These are phyloP conservation scores for Petromus typicus DNA, from an alignment of 2,113 vertebrate genomes.

Conservation along the genomic window DNA sequence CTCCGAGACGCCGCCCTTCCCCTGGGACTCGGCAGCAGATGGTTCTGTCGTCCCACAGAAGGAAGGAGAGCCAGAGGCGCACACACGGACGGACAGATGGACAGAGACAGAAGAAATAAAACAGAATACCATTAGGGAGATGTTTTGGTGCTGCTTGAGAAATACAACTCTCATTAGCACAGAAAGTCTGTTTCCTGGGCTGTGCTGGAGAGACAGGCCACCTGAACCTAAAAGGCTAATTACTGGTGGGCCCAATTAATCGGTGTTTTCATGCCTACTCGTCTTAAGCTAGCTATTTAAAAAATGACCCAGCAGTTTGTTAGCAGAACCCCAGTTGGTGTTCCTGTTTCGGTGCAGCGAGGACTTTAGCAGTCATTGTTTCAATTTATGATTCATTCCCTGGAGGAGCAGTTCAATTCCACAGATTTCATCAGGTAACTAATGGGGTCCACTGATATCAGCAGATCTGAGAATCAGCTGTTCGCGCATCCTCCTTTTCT, in stretches of 20 bases:
- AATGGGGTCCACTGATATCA: background rate
- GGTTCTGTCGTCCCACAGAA: conserved; percentile 83
- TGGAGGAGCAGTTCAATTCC: background rate
- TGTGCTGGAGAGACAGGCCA: conserved; percentile 59
- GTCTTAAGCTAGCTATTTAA: conserved; percentile 36
- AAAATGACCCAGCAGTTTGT: conserved; percentile 58
- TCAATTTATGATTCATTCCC: conserved; percentile 31
- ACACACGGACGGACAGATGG: conserved; percentile 72
- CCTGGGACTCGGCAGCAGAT: conserved; percentile 87
- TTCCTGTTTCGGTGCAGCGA: background rate
- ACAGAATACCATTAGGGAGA: conserved; percentile 64
- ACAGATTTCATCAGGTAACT: conserved; percentile 27
- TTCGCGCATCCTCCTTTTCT: background rate
- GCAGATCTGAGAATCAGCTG: background rate
- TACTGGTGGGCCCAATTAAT: conserved; percentile 59
- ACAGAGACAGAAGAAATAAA: conserved; percentile 64
- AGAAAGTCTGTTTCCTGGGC: conserved; percentile 51
- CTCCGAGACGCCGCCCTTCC: conserved; percentile 87
- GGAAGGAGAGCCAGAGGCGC: conserved; percentile 8
- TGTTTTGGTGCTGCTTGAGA: conserved; percentile 61
- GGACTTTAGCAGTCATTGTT: conserved; percentile 37
- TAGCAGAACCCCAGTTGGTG: background rate
- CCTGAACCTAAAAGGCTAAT: conserved; percentile 53
- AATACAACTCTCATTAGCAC: conserved; percentile 64
- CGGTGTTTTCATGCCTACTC: background rate